A percentile compares a stretch with the other conserved stretches of the same genome.
Evolutionary conservation across 2,797 vertebrate species (phyloP).

Genomic region (Echiichthys vipera): DNA sequence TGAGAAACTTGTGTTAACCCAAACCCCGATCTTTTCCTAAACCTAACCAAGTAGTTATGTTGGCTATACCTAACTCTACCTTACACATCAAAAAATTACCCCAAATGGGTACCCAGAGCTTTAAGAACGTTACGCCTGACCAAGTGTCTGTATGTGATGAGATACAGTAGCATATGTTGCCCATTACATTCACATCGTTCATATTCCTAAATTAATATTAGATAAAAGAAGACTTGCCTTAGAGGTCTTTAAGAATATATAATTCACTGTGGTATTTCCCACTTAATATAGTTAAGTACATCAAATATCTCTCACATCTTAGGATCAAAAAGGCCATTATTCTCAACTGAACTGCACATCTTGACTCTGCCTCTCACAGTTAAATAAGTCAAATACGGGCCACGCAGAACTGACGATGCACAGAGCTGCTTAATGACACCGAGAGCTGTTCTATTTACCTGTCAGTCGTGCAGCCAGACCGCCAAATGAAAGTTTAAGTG

Average conservation of each 20-base stretch:
- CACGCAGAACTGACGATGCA: constrained; percentile 38
- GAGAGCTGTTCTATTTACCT: constrained; percentile 67
- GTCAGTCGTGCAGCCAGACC: constrained; percentile 45
- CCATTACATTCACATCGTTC: not conserved
- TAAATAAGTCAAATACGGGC: constrained; percentile 61
- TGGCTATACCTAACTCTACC: too few species aligned
- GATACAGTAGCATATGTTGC: too few species aligned
- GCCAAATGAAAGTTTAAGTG: constrained; percentile 66
- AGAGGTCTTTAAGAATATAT: constrained; percentile 19
- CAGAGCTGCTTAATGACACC: constrained; percentile 63
- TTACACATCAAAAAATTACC: too few species aligned
- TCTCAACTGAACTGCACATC: constrained; percentile 35
- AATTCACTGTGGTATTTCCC: constrained; percentile 32
- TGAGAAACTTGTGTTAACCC: too few species aligned
- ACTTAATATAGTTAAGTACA: constrained; percentile 38
- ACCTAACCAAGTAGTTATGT: too few species aligned
- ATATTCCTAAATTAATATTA: not conserved
- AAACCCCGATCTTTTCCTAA: too few species aligned
- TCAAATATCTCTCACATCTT: constrained; percentile 48
- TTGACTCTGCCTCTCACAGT: constrained; percentile 43
- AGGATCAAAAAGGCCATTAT: constrained; percentile 50
- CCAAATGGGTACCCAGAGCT: too few species aligned
- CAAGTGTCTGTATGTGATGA: too few species aligned
- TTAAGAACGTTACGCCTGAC: too few species aligned
- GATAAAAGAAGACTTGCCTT: constrained; percentile 24